A percentile compares a stretch with the other conserved stretches of the same genome.
Evolutionary conservation across 1,140 invertebrate genomes (phyloP).

Genomic region (Heterodera schachtii): DNA sequence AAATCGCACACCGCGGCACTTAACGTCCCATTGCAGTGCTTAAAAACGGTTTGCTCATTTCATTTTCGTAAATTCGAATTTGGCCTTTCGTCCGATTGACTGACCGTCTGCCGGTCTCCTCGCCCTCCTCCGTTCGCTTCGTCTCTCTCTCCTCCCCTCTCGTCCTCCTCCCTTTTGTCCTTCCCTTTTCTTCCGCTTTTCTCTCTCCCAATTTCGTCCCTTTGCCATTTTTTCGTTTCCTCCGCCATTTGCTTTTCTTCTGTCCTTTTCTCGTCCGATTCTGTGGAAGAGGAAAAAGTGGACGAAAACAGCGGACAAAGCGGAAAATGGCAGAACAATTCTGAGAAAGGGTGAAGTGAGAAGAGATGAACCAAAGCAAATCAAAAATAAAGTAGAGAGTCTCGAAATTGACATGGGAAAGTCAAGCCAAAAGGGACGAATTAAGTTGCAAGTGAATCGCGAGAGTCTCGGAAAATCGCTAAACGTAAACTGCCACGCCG

Average conservation of each 20-base stretch:
- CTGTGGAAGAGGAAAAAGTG: too few species aligned
- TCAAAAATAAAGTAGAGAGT: too few species aligned
- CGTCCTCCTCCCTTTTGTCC: too few species aligned
- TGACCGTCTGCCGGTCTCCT: background rate
- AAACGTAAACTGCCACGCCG: background rate
- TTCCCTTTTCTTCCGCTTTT: too few species aligned
- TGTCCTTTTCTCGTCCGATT: background rate
- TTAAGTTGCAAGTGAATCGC: too few species aligned
- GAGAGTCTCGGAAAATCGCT: background rate
- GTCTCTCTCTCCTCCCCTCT: background rate
- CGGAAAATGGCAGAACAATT: background rate
- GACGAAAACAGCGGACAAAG: background rate
- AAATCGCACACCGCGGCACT: conserved; percentile 2
- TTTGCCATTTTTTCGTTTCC: too few species aligned
- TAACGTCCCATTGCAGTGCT: background rate
- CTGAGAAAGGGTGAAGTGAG: background rate
- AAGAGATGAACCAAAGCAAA: too few species aligned
- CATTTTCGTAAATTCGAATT: background rate
- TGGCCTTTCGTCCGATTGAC: background rate
- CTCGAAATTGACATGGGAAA: too few species aligned
- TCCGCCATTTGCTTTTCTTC: too few species aligned
- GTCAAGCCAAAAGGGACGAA: too few species aligned
- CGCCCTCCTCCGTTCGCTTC: background rate
- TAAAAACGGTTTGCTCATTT: background rate
- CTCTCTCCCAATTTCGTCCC: too few species aligned